Conservation (phyloP, 2,797 vertebrate species). For the Melanotaenia nigrans region DNA sequence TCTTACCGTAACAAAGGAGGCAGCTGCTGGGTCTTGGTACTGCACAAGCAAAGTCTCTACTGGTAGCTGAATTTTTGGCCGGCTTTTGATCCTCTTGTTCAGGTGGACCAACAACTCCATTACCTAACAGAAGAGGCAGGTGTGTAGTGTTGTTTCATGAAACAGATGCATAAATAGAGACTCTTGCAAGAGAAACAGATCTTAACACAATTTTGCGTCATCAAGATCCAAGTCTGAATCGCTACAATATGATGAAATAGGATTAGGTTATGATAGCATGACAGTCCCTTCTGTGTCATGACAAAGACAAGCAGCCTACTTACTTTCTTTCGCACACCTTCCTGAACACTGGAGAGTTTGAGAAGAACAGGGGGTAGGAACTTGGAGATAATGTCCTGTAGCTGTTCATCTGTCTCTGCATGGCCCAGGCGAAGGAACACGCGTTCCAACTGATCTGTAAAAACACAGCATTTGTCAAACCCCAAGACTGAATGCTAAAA, state of each 20-base stretch:
- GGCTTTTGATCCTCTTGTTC: constrained; percentile 98
- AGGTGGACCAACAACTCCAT: constrained; percentile 98
- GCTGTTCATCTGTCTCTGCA: constrained; percentile 97
- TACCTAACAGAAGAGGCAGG: constrained; percentile 81
- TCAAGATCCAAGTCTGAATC: background rate
- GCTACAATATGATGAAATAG: background rate
- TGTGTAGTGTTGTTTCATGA: background rate
- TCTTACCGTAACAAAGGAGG: constrained; percentile 96
- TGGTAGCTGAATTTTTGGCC: constrained; percentile 96
- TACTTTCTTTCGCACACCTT: constrained; percentile 98
- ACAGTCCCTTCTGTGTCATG: background rate
- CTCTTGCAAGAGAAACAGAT: background rate
- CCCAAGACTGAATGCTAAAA: background rate
- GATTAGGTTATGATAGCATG: background rate
- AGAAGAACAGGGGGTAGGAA: constrained; percentile 97
- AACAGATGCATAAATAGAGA: background rate
- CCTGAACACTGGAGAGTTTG: constrained; percentile 97
- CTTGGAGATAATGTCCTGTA: constrained; percentile 98
- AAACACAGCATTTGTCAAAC: constrained; percentile 15
- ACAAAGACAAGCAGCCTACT: constrained; percentile 46
- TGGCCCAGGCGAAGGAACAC: constrained; percentile 98
- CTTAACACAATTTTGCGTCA: background rate
- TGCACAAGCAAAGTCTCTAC: constrained; percentile 97
- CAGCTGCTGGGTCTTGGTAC: constrained; percentile 97
- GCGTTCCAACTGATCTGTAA: constrained; percentile 96